Percentiles rank a stretch among this genome's conserved stretches.
phyloP scores from a whole-genome alignment of 1,140 invertebrate genomes.

The Oreohelix idahoensis region DNA sequence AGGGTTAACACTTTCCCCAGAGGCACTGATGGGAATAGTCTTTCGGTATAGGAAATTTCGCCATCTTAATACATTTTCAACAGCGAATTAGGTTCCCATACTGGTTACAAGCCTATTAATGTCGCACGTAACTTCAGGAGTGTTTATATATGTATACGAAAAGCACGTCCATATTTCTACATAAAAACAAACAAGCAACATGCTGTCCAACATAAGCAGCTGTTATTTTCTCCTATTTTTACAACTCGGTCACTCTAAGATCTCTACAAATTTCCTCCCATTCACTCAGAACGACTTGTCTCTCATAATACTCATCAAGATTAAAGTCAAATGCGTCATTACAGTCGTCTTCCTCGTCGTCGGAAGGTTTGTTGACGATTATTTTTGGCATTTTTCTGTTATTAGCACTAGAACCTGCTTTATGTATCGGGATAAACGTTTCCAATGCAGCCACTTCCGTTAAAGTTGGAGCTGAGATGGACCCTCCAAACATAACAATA shows the following conservation, averaged over 20 bases:
- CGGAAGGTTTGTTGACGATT: conserved; percentile 28
- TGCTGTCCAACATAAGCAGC: no score
- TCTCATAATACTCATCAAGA: conserved; percentile 27
- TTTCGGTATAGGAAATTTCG: no score
- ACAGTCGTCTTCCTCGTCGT: conserved; percentile 9
- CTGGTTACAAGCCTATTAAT: no score
- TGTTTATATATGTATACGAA: no score
- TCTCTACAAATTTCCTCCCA: conserved; percentile 39
- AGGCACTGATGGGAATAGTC: no score
- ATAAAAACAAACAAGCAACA: no score
- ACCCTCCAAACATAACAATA: background rate
- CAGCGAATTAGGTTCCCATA: no score
- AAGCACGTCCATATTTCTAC: no score
- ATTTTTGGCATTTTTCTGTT: conserved; percentile 28
- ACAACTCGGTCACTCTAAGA: conserved; percentile 32
- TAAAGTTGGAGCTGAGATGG: background rate
- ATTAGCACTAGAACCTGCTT: background rate
- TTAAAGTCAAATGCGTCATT: background rate
- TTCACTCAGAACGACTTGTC: conserved; percentile 31
- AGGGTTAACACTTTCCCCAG: no score
- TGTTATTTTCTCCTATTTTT: background rate
- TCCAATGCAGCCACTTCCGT: background rate
- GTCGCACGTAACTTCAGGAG: no score
- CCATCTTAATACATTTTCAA: no score
- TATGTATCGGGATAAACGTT: background rate